phyloP scores from a whole-genome alignment of 2,797 vertebrate species.

The Halcyon smyrnensis region DNA sequence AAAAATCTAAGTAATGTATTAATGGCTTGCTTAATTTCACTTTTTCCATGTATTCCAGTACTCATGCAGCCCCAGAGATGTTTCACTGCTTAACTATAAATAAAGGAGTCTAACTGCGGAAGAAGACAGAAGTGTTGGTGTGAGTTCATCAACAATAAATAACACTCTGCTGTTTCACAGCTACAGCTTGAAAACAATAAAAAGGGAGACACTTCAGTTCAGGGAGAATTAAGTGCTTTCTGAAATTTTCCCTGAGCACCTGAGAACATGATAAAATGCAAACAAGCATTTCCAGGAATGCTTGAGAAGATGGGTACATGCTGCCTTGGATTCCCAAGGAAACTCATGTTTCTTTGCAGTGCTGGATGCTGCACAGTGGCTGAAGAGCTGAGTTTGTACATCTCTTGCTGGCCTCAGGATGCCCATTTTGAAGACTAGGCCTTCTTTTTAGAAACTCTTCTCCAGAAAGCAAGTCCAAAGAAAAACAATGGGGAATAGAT shows the following conservation, averaged over 20 bases:
- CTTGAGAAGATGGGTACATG: neutral
- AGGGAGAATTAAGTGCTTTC: neutral
- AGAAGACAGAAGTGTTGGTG: neutral
- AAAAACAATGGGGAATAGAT: neutral
- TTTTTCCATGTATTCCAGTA: neutral
- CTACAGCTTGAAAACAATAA: neutral
- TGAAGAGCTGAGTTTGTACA: neutral
- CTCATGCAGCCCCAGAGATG: neutral
- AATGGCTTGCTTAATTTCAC: neutral
- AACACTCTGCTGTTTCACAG: neutral
- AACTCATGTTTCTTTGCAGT: rapidly evolving
- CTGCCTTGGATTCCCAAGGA: neutral
- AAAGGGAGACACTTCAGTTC: neutral
- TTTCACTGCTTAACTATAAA: neutral
- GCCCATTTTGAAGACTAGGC: neutral
- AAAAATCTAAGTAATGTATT: neutral
- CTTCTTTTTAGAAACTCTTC: neutral
- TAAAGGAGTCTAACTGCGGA: neutral
- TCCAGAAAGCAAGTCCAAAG: neutral
- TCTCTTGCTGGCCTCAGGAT: neutral
- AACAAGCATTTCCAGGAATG: neutral
- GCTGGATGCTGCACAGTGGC: no score
- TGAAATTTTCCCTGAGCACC: neutral
- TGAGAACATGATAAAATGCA: neutral
- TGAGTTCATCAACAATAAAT: neutral